These are phyloP conservation scores for Ypsolopha scabrella DNA, from an alignment of 2,888 invertebrate species.

Conservation along the genomic window DNA sequence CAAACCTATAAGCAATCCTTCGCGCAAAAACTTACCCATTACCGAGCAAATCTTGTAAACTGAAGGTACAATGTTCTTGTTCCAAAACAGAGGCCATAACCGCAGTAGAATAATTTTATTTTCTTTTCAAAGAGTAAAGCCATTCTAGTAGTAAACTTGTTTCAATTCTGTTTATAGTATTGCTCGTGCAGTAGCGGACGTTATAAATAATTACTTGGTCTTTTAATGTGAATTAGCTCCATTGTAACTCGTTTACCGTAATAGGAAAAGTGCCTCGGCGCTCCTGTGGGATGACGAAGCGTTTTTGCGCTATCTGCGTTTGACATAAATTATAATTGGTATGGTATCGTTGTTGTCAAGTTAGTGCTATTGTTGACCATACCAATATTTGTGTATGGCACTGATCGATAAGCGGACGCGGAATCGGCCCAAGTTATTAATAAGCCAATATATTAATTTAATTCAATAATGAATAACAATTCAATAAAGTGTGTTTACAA, in stretches of 20 bases:
- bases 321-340: background rate
- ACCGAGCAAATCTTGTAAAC: too few species aligned
- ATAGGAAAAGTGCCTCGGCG: slow-evolving; percentile 32
- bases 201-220: slow-evolving; percentile 24
- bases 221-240: slow-evolving; percentile 38
- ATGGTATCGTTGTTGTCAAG: background rate
- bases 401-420: too few species aligned
- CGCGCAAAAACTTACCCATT: too few species aligned
- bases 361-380: background rate
- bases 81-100: too few species aligned
- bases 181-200: slow-evolving; percentile 2
- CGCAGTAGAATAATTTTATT: background rate
- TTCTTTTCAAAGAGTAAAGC: background rate
- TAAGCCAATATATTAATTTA: too few species aligned
- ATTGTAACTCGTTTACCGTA: slow-evolving; percentile 39
- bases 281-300: slow-evolving; percentile 17
- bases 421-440: too few species aligned
- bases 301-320: background rate
- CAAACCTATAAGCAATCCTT: background rate
- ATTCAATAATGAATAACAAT: too few species aligned
- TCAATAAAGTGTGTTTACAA: too few species aligned
- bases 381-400: too few species aligned
- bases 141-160: background rate
- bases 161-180: slow-evolving; percentile 1
- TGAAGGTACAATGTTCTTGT: too few species aligned